Percentiles rank a stretch among this genome's conserved stretches.
Evolutionary conservation across 2,888 invertebrate genomes (phyloP).

Genomic region (Neoaliturus tenellus): DNA sequence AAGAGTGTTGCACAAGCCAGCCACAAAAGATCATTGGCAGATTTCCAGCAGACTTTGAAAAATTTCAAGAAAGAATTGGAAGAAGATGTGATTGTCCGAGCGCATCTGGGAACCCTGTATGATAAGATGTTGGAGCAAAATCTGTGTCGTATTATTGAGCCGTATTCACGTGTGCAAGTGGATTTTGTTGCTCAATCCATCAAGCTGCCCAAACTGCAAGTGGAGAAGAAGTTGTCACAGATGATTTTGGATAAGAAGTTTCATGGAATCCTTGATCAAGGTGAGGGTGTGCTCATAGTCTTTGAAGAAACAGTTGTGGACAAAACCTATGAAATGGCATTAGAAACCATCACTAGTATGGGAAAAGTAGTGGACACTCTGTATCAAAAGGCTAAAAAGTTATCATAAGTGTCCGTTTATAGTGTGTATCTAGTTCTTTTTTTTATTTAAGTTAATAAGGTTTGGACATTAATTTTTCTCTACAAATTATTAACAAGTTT

Average conservation of each 20-base stretch:
- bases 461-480: constrained; percentile 44
- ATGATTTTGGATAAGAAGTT: constrained; percentile 99
- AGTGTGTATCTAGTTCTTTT: constrained; percentile 44
- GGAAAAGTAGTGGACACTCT: constrained; percentile 99
- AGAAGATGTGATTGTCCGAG: constrained; percentile 97
- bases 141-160: constrained; percentile 98
- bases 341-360: constrained; percentile 99
- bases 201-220: constrained; percentile 91
- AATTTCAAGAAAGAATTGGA: constrained; percentile 92
- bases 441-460: constrained; percentile 40
- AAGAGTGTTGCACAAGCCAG: constrained; percentile 97
- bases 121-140: constrained; percentile 99
- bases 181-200: constrained; percentile 95
- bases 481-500: constrained; percentile 18
- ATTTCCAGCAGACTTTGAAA: constrained; percentile 94
- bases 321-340: constrained; percentile 97
- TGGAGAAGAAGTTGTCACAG: constrained; percentile 98
- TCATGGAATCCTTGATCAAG: constrained; percentile 98
- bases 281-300: constrained; percentile 97
- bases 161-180: constrained; percentile 96
- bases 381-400: constrained; percentile 99
- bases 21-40: constrained; percentile 96
- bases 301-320: constrained; percentile 97
- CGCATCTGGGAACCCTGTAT: constrained; percentile 97
- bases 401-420: constrained; percentile 71